Base-by-base conservation (phyloP, 53 echinoderm and acorn worm species). In the Glandiceps talaboti region DNA sequence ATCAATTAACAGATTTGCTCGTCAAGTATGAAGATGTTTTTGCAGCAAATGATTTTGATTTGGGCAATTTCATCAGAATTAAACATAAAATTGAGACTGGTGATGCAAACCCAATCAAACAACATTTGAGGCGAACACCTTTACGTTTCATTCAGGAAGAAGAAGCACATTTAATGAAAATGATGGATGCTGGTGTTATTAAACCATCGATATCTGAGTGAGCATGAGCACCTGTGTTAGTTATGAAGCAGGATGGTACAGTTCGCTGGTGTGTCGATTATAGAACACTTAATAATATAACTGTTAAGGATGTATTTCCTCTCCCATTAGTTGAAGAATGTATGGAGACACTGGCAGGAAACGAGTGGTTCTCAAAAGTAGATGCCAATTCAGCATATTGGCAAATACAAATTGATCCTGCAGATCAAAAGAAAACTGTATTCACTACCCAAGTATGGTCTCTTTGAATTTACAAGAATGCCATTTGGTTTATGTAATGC, bases 281-380 rank as follows among this genome's bases (percentile, higher is more conserved):
- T 32, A 74, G 90, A 0, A 32, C 31, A 1, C 32, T 90, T 0
- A 91, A 91, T 76, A 76, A 86, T 31, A 75, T 88, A 1, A 91
- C 83, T 0, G 30, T 76, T 1, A 86, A 86, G 73, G 84, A 86
- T 77, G 92, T 85, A 0, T 92, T 83, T 33, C 92, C 89, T 28
- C 80, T 92, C 28, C 88, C 92, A 31, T 84, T 84, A 29, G 86
- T 92, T 26, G 80, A 83, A 31, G 87, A 90, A 32, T 90, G 91
- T 74, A 27, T 90, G 27, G 91, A 90, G 33, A 72, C 80, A 10
- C 45, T 90, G 14, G 82, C 64, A n/a, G 85, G 85, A 14, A 88
- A 80, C 10, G 33, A 81, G 33, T 90, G 84, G 28, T 90, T 86
- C 33, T 76, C 79, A 1, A 86, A 84, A 0, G 32, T 90, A 1